Evolutionary conservation across 2,888 invertebrate genomes (phyloP), one percentile per base, ranked within the genome.

Genomic region (Dicyrtomina minuta): DNA sequence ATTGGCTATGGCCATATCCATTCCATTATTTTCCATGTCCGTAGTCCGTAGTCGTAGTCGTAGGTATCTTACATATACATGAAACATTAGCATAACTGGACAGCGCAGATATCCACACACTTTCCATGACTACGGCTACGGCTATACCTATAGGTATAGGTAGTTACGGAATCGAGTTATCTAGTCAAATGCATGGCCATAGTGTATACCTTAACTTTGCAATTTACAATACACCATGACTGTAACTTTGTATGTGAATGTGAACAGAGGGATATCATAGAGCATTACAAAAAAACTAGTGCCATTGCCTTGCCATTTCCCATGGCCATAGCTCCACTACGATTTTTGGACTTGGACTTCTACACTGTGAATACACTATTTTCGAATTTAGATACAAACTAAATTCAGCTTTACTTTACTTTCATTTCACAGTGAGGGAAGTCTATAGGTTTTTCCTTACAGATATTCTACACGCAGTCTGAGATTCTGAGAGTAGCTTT

Each of bases 1-100:
- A n/a, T n/a, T n/a, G 3, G 24, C 53, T 53, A 6, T 24, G 24
- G 17, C 33, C n/a, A 56, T 56, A 59, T 59, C 39, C 59, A 59
- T 44, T 4, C 60, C 33, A 33, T 44, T 56, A 56, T n/a, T 56
- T 56, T 60, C 22, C 15, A 33, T 46, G 24, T 60, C n/a, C n/a
- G n/a, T n/a, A n/a, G n/a, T n/a, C n/a, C n/a, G n/a, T n/a, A n/a
- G n/a, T n/a, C n/a, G n/a, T n/a, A n/a, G n/a, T n/a, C n/a, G n/a
- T n/a, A n/a, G n/a, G n/a, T n/a, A n/a, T n/a, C n/a, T n/a, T n/a
- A 15, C 26, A 24, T 60, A 60, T 60, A 26, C 60, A 60, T 60
- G 22, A 60, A 46, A 46, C 60, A 60, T 60, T 60, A 60, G 41
- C 60, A 26, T 60, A 60, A 60, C 60, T 60, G 46, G 46, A 46